Conservation (phyloP, 2,888 invertebrate genomes). For the Pristionchus entomophagus region DNA sequence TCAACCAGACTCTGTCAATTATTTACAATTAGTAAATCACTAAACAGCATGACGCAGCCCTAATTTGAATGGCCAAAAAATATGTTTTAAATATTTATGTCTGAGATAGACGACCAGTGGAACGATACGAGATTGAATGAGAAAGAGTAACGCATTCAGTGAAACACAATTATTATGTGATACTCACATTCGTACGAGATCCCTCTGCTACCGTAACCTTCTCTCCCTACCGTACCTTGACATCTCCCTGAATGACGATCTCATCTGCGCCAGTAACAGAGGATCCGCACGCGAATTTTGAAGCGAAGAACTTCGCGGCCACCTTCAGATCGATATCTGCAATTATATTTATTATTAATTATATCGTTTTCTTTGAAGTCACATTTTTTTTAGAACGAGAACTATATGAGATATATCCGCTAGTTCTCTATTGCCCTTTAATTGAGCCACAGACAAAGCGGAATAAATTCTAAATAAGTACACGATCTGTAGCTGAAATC, state of each 20-base stretch:
- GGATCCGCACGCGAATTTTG: constrained; percentile 98
- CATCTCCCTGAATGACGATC: constrained; percentile 91
- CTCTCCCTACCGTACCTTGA: constrained; percentile 38
- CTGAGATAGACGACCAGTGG: no score
- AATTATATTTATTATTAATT: constrained; percentile 48
- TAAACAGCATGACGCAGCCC: neutral
- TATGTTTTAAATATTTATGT: no score
- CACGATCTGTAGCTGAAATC: no score
- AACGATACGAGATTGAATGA: no score
- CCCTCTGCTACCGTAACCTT: neutral
- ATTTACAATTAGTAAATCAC: neutral
- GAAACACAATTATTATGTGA: neutral
- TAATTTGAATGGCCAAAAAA: neutral
- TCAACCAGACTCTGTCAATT: neutral
- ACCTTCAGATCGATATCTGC: constrained; percentile 96
- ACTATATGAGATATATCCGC: no score
- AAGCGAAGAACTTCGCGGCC: constrained; percentile 96
- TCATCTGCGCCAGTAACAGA: constrained; percentile 96
- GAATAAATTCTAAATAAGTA: no score
- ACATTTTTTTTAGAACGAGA: no score
- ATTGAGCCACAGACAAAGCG: no score
- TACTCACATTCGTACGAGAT: neutral
- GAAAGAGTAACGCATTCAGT: no score
- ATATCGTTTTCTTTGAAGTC: neutral
- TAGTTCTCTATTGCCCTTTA: no score